phyloP scores from a whole-genome alignment of 2,797 vertebrate species.

The Pseudochirops cupreus region DNA sequence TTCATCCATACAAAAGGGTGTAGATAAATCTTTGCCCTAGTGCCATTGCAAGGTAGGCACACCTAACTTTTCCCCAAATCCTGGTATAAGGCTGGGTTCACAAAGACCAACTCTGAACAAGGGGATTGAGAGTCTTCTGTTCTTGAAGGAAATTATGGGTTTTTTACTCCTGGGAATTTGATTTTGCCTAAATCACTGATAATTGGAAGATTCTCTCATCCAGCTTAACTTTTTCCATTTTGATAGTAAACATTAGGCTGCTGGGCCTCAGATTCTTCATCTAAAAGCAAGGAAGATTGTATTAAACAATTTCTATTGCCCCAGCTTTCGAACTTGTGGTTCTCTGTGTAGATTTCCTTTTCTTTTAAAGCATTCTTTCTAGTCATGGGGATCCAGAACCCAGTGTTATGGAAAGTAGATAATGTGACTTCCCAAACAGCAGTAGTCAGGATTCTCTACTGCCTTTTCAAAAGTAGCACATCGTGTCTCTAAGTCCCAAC shows the following conservation, averaged over 20 bases:
- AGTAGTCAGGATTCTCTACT: background rate
- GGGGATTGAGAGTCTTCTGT: background rate
- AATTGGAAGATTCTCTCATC: background rate
- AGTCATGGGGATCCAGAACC: background rate
- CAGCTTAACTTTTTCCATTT: background rate
- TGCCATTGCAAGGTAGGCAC: conserved; percentile 37
- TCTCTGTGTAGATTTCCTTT: background rate
- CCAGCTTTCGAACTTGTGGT: background rate
- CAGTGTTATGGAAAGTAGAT: background rate
- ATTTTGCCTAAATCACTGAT: background rate
- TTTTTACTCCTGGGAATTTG: background rate
- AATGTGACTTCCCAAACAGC: background rate
- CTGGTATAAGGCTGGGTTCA: background rate
- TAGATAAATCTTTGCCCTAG: conserved; percentile 42
- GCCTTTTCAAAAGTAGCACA: background rate
- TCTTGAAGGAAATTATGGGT: background rate
- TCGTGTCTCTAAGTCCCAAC: background rate
- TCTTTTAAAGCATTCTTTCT: background rate
- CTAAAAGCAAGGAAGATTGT: background rate
- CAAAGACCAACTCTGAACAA: background rate
- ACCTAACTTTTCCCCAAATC: conserved; percentile 52
- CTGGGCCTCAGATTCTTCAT: background rate
- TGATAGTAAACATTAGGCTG: background rate
- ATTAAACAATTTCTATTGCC: background rate
- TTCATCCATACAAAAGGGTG: conserved; percentile 68